A percentile compares a stretch with the other conserved stretches of the same genome.
phyloP scores from a whole-genome alignment of 92 coral and sea anemone species.

The Parazoanthus atlanticus region DNA sequence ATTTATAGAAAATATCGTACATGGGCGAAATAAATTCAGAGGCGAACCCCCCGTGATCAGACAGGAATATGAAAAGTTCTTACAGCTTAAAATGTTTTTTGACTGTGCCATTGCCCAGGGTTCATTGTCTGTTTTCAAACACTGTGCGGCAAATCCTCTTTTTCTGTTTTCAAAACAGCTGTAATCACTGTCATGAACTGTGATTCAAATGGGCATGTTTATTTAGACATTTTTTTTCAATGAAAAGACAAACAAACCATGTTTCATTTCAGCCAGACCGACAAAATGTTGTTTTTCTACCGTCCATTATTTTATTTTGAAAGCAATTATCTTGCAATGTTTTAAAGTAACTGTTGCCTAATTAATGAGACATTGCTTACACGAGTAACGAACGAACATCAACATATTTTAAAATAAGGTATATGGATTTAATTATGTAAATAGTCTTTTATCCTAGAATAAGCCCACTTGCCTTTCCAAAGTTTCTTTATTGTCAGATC shows the following conservation, averaged over 20 bases:
- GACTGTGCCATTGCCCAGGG: not conserved
- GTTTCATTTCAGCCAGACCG: not conserved
- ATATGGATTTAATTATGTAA: not conserved
- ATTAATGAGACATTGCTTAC: not conserved
- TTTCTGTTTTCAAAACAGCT: not conserved
- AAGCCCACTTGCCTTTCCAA: not conserved
- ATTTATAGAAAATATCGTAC: too few relatives aligned
- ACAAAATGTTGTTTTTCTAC: not conserved
- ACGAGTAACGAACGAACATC: not conserved
- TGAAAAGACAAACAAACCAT: not conserved
- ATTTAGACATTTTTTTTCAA: not conserved
- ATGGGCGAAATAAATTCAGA: too few relatives aligned
- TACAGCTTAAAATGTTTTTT: not conserved
- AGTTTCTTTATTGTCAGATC: not conserved
- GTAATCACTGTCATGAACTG: not conserved
- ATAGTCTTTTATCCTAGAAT: not conserved
- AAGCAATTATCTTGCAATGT: not conserved
- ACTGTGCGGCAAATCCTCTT: not conserved
- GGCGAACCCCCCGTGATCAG: not conserved
- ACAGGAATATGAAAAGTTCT: not conserved
- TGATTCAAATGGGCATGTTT: not conserved
- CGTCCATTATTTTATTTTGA: not conserved
- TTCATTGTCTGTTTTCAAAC: not conserved
- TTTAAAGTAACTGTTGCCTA: not conserved
- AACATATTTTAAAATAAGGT: not conserved